Evolutionary conservation across 2,888 invertebrate species (phyloP), one percentile per base, ranked within the genome.

Genomic region (Dryocosmus kuriphilus): DNA sequence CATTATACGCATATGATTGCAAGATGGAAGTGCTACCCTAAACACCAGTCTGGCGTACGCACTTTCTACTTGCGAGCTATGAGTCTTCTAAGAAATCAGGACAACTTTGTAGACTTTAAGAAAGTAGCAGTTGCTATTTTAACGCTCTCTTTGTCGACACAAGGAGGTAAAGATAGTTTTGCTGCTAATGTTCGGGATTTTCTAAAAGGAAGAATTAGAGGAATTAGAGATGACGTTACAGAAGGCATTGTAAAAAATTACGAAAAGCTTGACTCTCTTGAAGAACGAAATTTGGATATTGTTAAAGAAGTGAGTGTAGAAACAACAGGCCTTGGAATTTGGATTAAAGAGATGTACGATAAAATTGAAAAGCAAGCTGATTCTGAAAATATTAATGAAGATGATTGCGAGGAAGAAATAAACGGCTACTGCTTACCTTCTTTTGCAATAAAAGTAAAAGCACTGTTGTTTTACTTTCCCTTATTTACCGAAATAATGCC

Each of bases 381-480:
- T 2, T 27, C 9, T 16, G 61, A 61, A 61, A 16, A 61, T 11
- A 0, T 19, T 16, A 61, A 1, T 14, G 19, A 30, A 0, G 30
- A 30, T 61, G 41, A 41, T 2, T 41, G 16, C 11, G 9, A 41
- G 9, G 61, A 30, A 4, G 61, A 61, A 35, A 46, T 80, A 16
- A 81, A 79, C 41, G 75, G 71, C 16, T 80, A 74, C 57, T 61
- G 74, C 73, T 46, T 74, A 41, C 74, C 76, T 8, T 67, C 24
- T 5, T 57, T 80, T 46, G 79, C 76, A 22, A 63, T 61, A 24
- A 80, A 76, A 57, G 51, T 77, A 3, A 80, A 77, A 62, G 24
- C 46, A 35, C 32, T 81, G 24, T 41, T 80, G 19, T 75, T 77
- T 16, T 81, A 81, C 65, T 81, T 78, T 46, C 76, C 78, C 4